phyloP scores from a whole-genome alignment of 1,140 invertebrate species.

The Drosophila lowei region DNA sequence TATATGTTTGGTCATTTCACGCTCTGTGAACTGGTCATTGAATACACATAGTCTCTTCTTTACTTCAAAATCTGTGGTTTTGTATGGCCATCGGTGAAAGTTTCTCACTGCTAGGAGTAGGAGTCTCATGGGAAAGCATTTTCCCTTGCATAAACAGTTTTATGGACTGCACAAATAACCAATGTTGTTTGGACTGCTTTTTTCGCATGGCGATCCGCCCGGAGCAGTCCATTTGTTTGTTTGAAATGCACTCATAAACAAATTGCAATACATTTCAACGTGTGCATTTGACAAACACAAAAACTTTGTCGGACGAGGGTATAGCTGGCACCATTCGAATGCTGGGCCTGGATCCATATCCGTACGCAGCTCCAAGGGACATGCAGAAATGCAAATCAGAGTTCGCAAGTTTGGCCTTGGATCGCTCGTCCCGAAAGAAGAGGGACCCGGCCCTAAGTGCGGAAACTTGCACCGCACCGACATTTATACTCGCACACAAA shows the following conservation, averaged over 20 bases:
- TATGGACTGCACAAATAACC: not conserved
- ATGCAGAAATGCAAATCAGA: conserved; percentile 45
- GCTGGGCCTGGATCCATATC: not conserved
- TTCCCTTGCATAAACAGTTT: not conserved
- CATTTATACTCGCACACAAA: conserved; percentile 6
- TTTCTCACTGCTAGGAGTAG: too few species aligned
- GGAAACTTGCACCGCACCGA: conserved; percentile 33
- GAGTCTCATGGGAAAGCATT: too few species aligned
- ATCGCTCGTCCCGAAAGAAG: not conserved
- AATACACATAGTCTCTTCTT: too few species aligned
- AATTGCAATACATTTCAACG: conserved; percentile 19
- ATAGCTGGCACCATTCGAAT: not conserved
- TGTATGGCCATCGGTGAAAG: too few species aligned
- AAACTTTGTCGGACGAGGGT: conserved; percentile 7
- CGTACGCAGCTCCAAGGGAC: conserved; percentile 1
- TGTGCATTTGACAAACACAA: conserved; percentile 12
- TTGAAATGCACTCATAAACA: conserved; percentile 26
- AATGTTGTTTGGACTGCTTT: conserved; percentile 1
- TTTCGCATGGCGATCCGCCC: not conserved
- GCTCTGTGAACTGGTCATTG: too few species aligned
- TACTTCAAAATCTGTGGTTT: too few species aligned
- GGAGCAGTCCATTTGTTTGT: conserved; percentile 10
- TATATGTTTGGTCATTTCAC: too few species aligned
- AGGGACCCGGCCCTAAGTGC: conserved; percentile 3
- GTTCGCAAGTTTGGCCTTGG: conserved; percentile 34